phyloP scores from a whole-genome alignment of 2,113 vertebrate species.

The Pseudolaguvia tuberculata region DNA sequence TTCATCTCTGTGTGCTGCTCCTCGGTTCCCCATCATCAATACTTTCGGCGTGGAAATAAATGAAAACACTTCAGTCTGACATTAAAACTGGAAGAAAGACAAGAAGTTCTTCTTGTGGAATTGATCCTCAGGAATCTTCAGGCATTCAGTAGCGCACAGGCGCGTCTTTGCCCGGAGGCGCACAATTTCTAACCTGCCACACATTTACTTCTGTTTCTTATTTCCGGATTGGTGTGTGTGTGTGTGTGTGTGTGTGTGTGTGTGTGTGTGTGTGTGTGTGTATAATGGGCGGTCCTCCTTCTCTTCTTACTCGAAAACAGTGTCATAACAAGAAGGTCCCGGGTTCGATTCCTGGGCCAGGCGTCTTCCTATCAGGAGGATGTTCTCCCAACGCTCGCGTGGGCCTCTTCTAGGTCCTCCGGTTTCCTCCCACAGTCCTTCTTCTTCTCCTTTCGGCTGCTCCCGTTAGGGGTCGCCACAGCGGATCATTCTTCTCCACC shows the following conservation, averaged over 20 bases:
- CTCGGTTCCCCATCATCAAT: constrained; percentile 65
- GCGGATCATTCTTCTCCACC: too few species aligned
- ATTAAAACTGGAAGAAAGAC: background rate
- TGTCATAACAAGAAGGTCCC: too few species aligned
- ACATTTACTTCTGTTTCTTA: constrained; percentile 4
- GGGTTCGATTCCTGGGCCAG: too few species aligned
- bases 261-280: background rate
- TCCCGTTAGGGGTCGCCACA: too few species aligned
- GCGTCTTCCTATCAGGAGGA: too few species aligned
- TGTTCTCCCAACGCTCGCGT: too few species aligned
- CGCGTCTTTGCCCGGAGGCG: background rate
- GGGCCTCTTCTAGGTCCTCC: too few species aligned
- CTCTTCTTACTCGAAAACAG: background rate
- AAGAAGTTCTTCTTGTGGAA: background rate
- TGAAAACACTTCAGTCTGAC: background rate
- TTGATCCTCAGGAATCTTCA: background rate
- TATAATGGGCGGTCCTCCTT: constrained; percentile 1
- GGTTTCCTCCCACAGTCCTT: too few species aligned
- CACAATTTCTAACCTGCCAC: background rate
- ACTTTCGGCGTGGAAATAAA: background rate
- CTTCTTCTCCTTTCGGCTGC: too few species aligned
- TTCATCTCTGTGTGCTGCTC: constrained; percentile 52
- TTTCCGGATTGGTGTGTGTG: background rate
- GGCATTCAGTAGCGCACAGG: background rate
- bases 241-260: background rate